Percentiles rank a stretch among this genome's conserved stretches.
These are phyloP conservation scores for Cremastinae sp. DNA, from an alignment of 2,888 invertebrate species.

Conservation along the genomic window DNA sequence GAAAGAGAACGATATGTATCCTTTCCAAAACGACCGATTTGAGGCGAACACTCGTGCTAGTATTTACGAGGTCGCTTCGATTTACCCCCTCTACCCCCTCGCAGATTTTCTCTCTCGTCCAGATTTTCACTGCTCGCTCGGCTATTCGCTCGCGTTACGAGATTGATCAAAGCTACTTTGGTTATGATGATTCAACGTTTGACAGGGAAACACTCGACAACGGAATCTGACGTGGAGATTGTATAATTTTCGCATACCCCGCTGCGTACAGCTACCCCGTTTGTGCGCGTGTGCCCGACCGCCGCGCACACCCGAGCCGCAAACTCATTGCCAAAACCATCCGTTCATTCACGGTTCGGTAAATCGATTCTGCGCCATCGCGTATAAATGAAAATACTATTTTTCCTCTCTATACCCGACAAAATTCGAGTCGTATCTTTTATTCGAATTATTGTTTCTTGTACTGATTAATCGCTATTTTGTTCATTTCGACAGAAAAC, in stretches of 20 bases:
- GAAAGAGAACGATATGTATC: slow-evolving; percentile 1
- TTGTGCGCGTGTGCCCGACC: background rate
- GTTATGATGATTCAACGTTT: slow-evolving; percentile 71
- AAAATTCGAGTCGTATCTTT: too few relatives aligned
- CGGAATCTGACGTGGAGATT: slow-evolving; percentile 19
- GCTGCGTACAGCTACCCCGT: too few relatives aligned
- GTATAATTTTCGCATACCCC: slow-evolving; percentile 1
- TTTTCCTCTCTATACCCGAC: slow-evolving; percentile 1
- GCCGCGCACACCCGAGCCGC: background rate
- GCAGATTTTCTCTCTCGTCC: background rate
- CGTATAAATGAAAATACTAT: background rate
- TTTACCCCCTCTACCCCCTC: background rate
- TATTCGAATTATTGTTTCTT: background rate
- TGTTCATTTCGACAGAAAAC: too few relatives aligned
- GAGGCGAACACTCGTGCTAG: background rate
- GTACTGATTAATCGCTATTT: background rate
- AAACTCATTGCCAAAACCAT: slow-evolving; percentile 24
- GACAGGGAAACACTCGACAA: slow-evolving; percentile 59
- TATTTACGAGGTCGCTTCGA: slow-evolving; percentile 1
- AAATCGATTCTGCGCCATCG: slow-evolving; percentile 10
- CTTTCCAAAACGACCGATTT: slow-evolving; percentile 1
- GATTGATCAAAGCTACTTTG: slow-evolving; percentile 77
- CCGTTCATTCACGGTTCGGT: slow-evolving; percentile 32
- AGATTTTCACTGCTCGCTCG: slow-evolving; percentile 20
- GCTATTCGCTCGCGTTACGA: slow-evolving; percentile 45